Conservation (phyloP, 2,888 invertebrate genomes). For the Epistrophe eligans region DNA sequence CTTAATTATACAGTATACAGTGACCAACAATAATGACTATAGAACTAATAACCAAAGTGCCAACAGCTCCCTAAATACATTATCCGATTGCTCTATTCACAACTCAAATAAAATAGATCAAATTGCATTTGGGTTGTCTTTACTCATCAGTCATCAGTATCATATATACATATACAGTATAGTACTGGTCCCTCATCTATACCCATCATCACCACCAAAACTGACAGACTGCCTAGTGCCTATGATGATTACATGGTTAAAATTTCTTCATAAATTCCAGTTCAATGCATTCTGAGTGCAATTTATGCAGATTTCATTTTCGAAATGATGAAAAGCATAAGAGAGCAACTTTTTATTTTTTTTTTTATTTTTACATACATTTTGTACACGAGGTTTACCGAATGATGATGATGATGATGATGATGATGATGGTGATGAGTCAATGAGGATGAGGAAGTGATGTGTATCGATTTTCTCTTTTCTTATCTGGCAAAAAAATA, state of each 20-base stretch:
- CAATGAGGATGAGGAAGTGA: conserved; percentile 11
- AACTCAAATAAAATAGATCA: conserved; percentile 28
- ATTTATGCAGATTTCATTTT: conserved; percentile 51
- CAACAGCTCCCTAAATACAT: conserved; percentile 1
- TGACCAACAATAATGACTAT: no score
- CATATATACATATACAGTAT: not conserved
- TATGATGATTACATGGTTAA: conserved; percentile 47
- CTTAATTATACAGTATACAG: no score
- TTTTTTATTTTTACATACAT: not conserved
- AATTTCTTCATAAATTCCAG: conserved; percentile 52
- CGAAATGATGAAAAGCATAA: conserved; percentile 8
- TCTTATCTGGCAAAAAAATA: conserved; percentile 7
- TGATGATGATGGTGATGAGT: not conserved
- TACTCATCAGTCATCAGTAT: not conserved
- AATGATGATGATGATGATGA: conserved; percentile 14
- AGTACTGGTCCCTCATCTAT: not conserved
- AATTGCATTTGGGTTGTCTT: conserved; percentile 4
- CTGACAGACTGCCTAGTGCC: not conserved
- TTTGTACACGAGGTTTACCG: conserved; percentile 40
- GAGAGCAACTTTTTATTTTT: not conserved
- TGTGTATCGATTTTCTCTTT: conserved; percentile 57
- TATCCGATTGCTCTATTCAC: conserved; percentile 8
- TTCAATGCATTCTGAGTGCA: conserved; percentile 45
- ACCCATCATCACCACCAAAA: not conserved
- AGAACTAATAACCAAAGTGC: not conserved